phyloP scores from a whole-genome alignment of 2,888 invertebrate genomes.

The Nemotelus pantherinus region DNA sequence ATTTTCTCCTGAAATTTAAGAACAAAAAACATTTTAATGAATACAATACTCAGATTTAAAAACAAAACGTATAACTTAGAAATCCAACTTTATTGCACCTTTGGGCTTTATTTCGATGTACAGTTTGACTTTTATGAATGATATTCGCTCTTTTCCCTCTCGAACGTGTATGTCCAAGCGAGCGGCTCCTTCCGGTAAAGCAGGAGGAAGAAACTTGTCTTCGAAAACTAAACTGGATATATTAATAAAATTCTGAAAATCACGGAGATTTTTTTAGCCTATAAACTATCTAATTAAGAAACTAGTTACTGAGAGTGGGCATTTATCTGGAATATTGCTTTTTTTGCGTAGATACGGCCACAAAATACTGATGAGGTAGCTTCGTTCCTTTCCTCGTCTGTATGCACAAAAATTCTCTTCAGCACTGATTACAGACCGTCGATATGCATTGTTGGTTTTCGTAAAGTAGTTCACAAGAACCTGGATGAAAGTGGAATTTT shows the following conservation, averaged over 20 bases:
- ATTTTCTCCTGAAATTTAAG: no score
- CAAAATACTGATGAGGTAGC: not conserved
- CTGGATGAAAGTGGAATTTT: not conserved
- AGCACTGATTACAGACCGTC: not conserved
- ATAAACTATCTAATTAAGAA: not conserved
- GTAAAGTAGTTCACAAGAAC: not conserved
- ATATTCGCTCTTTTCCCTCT: slow-evolving; percentile 7
- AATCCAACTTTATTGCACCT: slow-evolving; percentile 17
- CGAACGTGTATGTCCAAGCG: slow-evolving; percentile 33
- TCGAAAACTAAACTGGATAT: slow-evolving; percentile 20
- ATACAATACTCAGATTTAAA: no score
- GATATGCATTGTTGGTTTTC: not conserved
- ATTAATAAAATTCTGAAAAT: slow-evolving; percentile 15
- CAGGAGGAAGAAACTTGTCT: slow-evolving; percentile 20
- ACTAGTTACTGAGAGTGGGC: not conserved
- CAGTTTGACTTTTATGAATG: slow-evolving; percentile 10
- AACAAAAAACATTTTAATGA: no score
- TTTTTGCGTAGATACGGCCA: slow-evolving; percentile 4
- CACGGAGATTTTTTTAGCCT: not conserved
- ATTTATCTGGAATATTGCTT: slow-evolving; percentile 8
- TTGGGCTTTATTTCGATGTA: slow-evolving; percentile 26
- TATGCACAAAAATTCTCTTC: slow-evolving; percentile 29
- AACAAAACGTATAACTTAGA: not conserved
- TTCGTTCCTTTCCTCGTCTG: not conserved
- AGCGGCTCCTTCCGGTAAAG: slow-evolving; percentile 29